Conservation (phyloP, 2,113 vertebrate genomes). For the Ciconia stormi region DNA sequence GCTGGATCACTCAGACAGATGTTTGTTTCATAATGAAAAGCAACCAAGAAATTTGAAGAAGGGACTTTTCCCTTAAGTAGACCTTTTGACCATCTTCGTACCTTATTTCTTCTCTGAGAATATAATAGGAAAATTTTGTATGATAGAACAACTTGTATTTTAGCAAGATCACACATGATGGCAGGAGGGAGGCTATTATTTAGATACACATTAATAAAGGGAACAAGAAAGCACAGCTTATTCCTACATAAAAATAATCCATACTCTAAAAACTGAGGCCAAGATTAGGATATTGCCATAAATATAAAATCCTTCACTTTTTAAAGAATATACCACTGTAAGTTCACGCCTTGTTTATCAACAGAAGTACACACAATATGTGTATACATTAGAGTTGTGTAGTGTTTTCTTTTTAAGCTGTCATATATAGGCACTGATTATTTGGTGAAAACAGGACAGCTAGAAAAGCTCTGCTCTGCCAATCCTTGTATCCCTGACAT, state of each 20-base stretch:
- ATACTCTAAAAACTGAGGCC: not conserved
- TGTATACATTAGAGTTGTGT: not conserved
- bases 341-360: not conserved
- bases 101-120: not conserved
- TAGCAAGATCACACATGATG: not conserved
- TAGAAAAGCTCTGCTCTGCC: not conserved
- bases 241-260: not conserved
- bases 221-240: not conserved
- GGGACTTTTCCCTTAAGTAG: not conserved
- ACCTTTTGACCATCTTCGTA: not conserved
- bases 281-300: not conserved
- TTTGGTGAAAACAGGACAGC: not conserved
- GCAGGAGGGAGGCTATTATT: not conserved
- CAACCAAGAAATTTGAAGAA: not conserved
- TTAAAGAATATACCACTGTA: not conserved
- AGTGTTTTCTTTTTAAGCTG: not conserved
- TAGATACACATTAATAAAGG: not conserved
- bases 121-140: not conserved
- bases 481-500: not conserved
- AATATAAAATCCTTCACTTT: not conserved
- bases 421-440: not conserved
- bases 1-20: not conserved
- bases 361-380: not conserved
- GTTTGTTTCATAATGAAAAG: not conserved
- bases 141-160: not conserved